These are phyloP conservation scores for Apolygus lucorum DNA, from an alignment of 1,140 invertebrate genomes.

Conservation along the genomic window DNA sequence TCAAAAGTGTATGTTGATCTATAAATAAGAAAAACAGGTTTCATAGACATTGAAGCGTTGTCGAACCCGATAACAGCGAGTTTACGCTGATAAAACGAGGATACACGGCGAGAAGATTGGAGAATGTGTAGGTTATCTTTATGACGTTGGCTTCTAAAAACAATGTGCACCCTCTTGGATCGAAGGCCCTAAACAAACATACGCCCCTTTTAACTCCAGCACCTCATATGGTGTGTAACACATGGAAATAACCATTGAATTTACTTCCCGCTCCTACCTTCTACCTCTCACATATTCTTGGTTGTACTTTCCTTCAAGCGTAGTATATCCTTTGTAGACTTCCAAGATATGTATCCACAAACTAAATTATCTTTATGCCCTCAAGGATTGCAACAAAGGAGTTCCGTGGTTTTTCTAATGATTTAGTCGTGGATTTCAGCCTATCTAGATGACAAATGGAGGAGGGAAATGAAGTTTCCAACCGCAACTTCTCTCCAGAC, in stretches of 20 bases:
- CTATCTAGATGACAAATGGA: no score
- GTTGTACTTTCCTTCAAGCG: no score
- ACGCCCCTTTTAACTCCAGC: neutral
- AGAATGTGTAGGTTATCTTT: neutral
- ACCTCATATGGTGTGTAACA: neutral
- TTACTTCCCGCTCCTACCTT: neutral
- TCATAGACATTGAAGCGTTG: neutral
- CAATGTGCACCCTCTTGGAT: constrained; percentile 1
- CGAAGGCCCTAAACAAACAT: neutral
- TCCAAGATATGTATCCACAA: no score
- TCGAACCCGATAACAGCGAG: neutral
- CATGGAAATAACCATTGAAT: neutral
- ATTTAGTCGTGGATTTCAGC: no score
- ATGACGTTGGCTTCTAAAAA: neutral
- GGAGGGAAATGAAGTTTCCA: no score
- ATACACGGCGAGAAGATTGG: neutral
- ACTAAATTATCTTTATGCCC: no score
- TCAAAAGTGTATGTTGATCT: neutral
- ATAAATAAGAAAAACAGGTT: neutral
- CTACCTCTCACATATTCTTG: no score
- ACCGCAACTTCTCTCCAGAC: no score
- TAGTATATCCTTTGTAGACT: no score
- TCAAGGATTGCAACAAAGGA: no score
- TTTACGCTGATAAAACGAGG: neutral
- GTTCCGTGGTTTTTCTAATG: no score